Evolutionary conservation across 2,888 invertebrate genomes (phyloP).

Genomic region (Colostygia pectinataria): DNA sequence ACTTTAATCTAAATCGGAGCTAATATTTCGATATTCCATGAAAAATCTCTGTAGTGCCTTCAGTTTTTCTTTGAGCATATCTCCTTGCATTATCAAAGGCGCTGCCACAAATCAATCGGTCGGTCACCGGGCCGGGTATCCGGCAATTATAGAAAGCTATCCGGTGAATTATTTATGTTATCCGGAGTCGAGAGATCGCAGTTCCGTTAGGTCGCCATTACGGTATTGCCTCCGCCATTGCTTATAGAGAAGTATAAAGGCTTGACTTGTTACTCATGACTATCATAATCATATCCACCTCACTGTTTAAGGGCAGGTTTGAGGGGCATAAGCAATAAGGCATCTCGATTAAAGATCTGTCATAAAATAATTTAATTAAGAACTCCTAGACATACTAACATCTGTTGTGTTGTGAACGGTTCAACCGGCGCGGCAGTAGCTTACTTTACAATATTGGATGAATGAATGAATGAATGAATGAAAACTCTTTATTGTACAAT

Average conservation of each 20-base stretch:
- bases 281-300: not conserved
- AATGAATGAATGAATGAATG: too few relatives aligned
- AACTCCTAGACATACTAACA: too few relatives aligned
- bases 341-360: too few relatives aligned
- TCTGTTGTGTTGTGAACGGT: too few relatives aligned
- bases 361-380: too few relatives aligned
- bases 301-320: too few relatives aligned
- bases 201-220: slow-evolving; percentile 9
- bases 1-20: too few relatives aligned
- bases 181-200: slow-evolving; percentile 10
- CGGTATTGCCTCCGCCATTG: slow-evolving; percentile 18
- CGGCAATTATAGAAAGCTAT: slow-evolving; percentile 33
- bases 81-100: slow-evolving; percentile 12
- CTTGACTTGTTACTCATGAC: not conserved
- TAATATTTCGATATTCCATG: not conserved
- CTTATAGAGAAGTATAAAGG: slow-evolving; percentile 5
- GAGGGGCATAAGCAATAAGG: too few relatives aligned
- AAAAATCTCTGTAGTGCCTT: slow-evolving; percentile 1
- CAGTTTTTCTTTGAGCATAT: not conserved
- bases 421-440: too few relatives aligned
- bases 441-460: too few relatives aligned
- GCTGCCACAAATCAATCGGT: slow-evolving; percentile 22
- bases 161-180: slow-evolving; percentile 34
- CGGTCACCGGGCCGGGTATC: slow-evolving; percentile 21
- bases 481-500: too few relatives aligned